A percentile compares a stretch with the other conserved stretches of the same genome.
Evolutionary conservation across 1,140 invertebrate species (phyloP).

Genomic region (Trichoplusia ni): DNA sequence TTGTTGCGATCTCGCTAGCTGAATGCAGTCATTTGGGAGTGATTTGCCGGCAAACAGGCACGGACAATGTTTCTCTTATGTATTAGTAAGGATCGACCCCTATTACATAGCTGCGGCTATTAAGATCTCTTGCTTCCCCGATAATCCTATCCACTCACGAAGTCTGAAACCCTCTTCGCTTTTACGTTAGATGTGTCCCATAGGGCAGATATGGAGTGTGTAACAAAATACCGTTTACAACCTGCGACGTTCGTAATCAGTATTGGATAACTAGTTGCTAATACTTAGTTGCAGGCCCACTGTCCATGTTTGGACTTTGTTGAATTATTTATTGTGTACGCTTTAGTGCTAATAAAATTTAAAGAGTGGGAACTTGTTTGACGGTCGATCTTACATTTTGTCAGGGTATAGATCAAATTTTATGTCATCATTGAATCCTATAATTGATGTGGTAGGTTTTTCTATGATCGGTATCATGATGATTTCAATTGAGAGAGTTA

Average conservation of each 20-base stretch:
- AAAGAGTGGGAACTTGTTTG: too few species aligned
- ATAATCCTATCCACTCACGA: slow-evolving; percentile 31
- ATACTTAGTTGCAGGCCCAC: too few species aligned
- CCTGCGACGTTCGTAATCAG: slow-evolving; percentile 10
- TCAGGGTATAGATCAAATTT: too few species aligned
- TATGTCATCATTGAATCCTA: too few species aligned
- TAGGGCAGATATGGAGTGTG: slow-evolving; percentile 16
- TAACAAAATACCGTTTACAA: slow-evolving; percentile 28
- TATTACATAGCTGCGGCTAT: slow-evolving; percentile 30
- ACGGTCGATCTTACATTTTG: too few species aligned
- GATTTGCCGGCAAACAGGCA: slow-evolving; percentile 3
- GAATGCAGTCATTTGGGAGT: slow-evolving; percentile 16
- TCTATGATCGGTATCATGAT: too few species aligned
- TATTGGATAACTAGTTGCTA: neutral
- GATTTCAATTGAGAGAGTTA: too few species aligned
- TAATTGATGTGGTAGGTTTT: too few species aligned
- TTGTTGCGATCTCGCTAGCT: neutral
- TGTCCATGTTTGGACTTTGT: too few species aligned
- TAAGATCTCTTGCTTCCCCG: slow-evolving; percentile 30
- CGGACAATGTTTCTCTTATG: slow-evolving; percentile 25
- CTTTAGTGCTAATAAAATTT: too few species aligned
- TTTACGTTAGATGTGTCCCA: slow-evolving; percentile 28
- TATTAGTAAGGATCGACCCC: slow-evolving; percentile 29
- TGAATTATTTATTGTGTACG: too few species aligned
- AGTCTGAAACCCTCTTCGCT: slow-evolving; percentile 23